phyloP scores from a whole-genome alignment of 2,888 invertebrate species.

The Phasia obesa region DNA sequence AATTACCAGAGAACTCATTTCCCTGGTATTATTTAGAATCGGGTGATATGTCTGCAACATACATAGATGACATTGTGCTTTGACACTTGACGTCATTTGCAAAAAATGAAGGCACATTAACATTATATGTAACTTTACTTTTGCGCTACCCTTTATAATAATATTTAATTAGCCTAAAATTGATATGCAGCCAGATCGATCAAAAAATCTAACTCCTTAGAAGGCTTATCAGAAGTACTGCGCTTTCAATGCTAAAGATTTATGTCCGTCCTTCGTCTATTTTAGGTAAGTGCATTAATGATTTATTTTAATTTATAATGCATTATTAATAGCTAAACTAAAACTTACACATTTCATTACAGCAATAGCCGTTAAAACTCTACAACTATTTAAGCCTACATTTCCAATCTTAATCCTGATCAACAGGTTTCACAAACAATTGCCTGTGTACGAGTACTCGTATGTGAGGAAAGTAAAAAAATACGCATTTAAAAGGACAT shows the following conservation, averaged over 20 bases:
- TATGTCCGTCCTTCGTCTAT: background rate
- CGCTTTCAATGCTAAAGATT: background rate
- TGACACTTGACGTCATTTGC: too few species aligned
- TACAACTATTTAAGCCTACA: background rate
- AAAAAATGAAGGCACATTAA: too few species aligned
- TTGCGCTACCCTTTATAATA: background rate
- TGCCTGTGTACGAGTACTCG: too few species aligned
- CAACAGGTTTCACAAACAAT: constrained; percentile 31
- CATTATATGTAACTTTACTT: background rate
- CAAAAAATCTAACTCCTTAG: background rate
- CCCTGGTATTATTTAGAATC: too few species aligned
- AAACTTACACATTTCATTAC: background rate
- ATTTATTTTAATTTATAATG: background rate
- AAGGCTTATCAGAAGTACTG: background rate
- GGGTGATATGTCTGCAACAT: too few species aligned
- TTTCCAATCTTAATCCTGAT: constrained; percentile 20
- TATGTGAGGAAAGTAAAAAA: background rate
- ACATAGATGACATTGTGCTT: too few species aligned
- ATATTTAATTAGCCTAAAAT: background rate
- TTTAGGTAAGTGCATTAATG: constrained; percentile 2
- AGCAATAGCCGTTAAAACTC: background rate
- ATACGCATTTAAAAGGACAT: constrained; percentile 11
- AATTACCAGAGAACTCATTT: too few species aligned
- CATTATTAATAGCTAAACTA: background rate
- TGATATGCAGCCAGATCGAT: background rate